Percentiles rank a stretch among this genome's conserved stretches.
phyloP scores from a whole-genome alignment of 2,113 vertebrate species.

The Oryzias melastigma region DNA sequence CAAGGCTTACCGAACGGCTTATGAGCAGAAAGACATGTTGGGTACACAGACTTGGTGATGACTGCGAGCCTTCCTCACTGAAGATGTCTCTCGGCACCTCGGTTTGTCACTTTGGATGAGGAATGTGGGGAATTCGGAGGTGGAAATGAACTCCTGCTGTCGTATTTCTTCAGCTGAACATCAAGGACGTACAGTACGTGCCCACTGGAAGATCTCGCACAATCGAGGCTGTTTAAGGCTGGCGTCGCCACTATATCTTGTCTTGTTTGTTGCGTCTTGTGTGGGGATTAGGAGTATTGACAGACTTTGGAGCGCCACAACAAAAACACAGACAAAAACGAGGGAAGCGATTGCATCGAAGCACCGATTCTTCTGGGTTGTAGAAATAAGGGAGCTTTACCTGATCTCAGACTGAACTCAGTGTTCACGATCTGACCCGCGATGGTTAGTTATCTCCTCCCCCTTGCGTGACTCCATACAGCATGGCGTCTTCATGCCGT shows the following conservation, averaged over 20 bases:
- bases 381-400: constrained; percentile 30
- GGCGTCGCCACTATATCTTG: constrained; percentile 11
- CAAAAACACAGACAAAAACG: constrained; percentile 28
- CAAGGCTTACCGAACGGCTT: no score
- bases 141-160: constrained; percentile 29
- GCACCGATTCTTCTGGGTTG: constrained; percentile 6
- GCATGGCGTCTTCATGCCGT: background rate
- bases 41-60: no score
- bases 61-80: background rate
- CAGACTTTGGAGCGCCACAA: constrained; percentile 21
- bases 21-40: no score
- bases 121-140: constrained; percentile 46
- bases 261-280: constrained; percentile 52
- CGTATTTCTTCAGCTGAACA: constrained; percentile 21
- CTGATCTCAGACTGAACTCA: constrained; percentile 40
- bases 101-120: constrained; percentile 18
- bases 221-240: constrained; percentile 5
- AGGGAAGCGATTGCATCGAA: constrained; percentile 39
- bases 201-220: constrained; percentile 2
- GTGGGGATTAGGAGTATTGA: constrained; percentile 58
- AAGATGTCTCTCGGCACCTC: constrained; percentile 38
- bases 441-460: constrained; percentile 30
- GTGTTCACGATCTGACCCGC: constrained; percentile 29
- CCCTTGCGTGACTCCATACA: constrained; percentile 22
- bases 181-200: constrained; percentile 20